Conservation (phyloP, 1,140 invertebrate species). For the Scaptomyza graminum region DNA sequence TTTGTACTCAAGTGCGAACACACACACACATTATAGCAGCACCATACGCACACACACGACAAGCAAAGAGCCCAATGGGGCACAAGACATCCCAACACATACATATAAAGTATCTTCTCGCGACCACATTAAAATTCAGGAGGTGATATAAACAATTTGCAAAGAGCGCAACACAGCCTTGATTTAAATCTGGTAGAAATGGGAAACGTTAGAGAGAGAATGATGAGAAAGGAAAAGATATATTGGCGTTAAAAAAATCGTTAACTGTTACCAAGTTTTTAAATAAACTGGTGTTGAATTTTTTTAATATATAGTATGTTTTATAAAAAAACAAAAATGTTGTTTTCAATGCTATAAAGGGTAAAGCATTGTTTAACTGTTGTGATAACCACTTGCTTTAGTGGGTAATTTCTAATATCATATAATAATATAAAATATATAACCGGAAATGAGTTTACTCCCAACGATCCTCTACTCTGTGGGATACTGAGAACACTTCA, state of each 20-base stretch:
- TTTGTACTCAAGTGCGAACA: constrained; percentile 37
- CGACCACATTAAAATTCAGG: constrained; percentile 73
- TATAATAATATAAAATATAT: not conserved
- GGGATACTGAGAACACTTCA: constrained; percentile 33
- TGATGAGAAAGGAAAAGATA: not conserved
- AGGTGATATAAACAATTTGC: constrained; percentile 68
- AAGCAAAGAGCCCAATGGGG: constrained; percentile 11
- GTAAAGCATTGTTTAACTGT: too few species aligned
- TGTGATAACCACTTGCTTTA: too few species aligned
- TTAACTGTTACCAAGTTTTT: too few species aligned
- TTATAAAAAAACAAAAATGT: too few species aligned
- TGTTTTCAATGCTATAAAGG: too few species aligned
- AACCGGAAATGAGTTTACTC: not conserved
- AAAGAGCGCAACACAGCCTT: constrained; percentile 35
- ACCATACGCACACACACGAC: not conserved
- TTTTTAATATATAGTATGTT: too few species aligned
- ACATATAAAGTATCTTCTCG: constrained; percentile 21
- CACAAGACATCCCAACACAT: constrained; percentile 19
- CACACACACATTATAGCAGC: not conserved
- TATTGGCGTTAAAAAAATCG: not conserved
- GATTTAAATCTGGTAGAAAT: constrained; percentile 1
- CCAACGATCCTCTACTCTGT: constrained; percentile 9
- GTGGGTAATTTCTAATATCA: too few species aligned
- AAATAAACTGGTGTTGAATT: too few species aligned
- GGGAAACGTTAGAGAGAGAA: not conserved